phyloP scores from a whole-genome alignment of 2,888 invertebrate genomes.

The Chrysolina oricalcia region DNA sequence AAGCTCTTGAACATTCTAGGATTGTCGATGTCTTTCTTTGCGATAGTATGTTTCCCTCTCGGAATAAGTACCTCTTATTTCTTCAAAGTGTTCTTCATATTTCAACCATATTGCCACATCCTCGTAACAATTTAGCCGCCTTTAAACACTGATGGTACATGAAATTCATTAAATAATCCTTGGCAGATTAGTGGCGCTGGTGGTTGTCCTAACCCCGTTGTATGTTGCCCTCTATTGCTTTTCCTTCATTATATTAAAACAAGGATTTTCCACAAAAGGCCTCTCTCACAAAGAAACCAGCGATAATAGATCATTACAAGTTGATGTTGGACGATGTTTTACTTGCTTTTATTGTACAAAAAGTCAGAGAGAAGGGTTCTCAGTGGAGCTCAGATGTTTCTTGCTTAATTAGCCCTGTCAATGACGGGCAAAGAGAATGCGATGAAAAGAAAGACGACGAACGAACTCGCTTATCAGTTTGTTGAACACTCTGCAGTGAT shows the following conservation, averaged over 20 bases:
- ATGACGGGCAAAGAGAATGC: slow-evolving; percentile 15
- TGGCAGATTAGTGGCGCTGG: slow-evolving; percentile 36
- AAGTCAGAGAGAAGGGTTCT: slow-evolving; percentile 40
- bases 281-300: slow-evolving; percentile 47
- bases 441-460: not conserved
- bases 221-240: slow-evolving; percentile 43
- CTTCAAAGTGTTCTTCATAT: too few relatives aligned
- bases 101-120: too few relatives aligned
- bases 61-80: too few relatives aligned
- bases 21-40: too few relatives aligned
- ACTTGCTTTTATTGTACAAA: slow-evolving; percentile 41
- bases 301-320: slow-evolving; percentile 51
- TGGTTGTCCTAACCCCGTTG: slow-evolving; percentile 1
- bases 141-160: not conserved
- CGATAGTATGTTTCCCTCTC: too few relatives aligned
- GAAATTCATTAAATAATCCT: slow-evolving; percentile 31
- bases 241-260: slow-evolving; percentile 49
- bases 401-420: slow-evolving; percentile 20
- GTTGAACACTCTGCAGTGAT: slow-evolving; percentile 3
- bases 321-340: slow-evolving; percentile 44
- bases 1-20: too few relatives aligned
- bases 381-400: slow-evolving; percentile 24
- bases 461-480: slow-evolving; percentile 4
- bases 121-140: too few relatives aligned
- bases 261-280: slow-evolving; percentile 46